Evolutionary conservation across 2,797 vertebrate genomes (phyloP).

Genomic region (Lindbergichthys nudifrons): DNA sequence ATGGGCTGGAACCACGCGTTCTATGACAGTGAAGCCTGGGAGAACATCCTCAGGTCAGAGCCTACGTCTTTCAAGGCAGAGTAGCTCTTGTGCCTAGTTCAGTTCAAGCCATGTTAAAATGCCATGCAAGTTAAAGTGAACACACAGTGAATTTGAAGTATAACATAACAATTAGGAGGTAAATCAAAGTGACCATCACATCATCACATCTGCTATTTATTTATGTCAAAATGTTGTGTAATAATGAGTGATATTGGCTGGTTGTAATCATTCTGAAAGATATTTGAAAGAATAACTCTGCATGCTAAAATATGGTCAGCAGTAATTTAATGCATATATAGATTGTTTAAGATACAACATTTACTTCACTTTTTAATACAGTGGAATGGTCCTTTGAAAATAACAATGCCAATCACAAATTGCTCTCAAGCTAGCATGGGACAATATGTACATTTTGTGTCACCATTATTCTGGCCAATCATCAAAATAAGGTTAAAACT

Average conservation of each 20-base stretch:
- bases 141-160: background rate
- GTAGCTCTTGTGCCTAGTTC: background rate
- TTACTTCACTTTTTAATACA: background rate
- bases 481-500: too few relatives aligned
- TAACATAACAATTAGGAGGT: background rate
- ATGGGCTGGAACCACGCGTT: constrained; percentile 99
- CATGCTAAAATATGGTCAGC: background rate
- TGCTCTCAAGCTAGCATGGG: background rate
- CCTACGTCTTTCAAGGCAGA: background rate
- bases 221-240: background rate
- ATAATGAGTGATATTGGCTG: background rate
- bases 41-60: constrained; percentile 95
- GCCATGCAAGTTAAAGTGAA: background rate
- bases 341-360: too few relatives aligned
- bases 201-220: background rate
- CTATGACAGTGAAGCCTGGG: constrained; percentile 96
- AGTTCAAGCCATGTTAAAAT: background rate
- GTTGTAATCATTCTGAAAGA: background rate
- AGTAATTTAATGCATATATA: background rate
- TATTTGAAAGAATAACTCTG: background rate
- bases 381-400: background rate
- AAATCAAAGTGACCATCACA: background rate
- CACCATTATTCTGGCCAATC: too few relatives aligned
- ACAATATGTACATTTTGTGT: too few relatives aligned
- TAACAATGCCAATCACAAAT: background rate